phyloP scores from a whole-genome alignment of 2,888 invertebrate genomes.

The Pheosia tremula region DNA sequence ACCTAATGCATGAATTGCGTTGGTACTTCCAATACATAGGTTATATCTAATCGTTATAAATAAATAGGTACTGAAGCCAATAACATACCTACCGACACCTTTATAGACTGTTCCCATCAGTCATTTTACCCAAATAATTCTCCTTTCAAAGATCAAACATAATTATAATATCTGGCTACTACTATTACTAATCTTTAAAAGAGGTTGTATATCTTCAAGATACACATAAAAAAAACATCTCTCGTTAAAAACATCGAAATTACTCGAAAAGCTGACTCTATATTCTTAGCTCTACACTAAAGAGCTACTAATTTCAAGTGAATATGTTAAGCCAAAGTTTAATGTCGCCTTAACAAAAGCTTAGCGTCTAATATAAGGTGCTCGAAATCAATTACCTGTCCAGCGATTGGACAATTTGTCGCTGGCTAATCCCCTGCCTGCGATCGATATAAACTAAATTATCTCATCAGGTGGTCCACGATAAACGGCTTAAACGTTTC shows the following conservation, averaged over 20 bases:
- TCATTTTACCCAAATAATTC: too few relatives aligned
- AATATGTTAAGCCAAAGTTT: conserved; percentile 34
- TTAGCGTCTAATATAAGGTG: conserved; percentile 61
- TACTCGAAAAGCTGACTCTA: conserved; percentile 21
- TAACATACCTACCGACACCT: too few relatives aligned
- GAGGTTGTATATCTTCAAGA: too few relatives aligned
- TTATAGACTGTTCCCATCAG: too few relatives aligned
- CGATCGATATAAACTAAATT: conserved; percentile 77
- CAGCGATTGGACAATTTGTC: conserved; percentile 85
- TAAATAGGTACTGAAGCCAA: too few relatives aligned
- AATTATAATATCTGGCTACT: too few relatives aligned
- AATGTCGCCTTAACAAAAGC: conserved; percentile 47
- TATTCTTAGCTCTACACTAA: conserved; percentile 13
- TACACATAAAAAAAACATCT: too few relatives aligned
- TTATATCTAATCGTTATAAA: too few relatives aligned
- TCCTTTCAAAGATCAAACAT: too few relatives aligned
- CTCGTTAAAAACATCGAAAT: not conserved
- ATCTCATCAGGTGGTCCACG: conserved; percentile 67
- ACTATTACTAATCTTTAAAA: too few relatives aligned
- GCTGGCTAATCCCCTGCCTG: conserved; percentile 67
- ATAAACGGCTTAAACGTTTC: conserved; percentile 30
- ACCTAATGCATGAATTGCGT: too few relatives aligned
- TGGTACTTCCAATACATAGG: too few relatives aligned
- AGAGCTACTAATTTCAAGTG: conserved; percentile 16
- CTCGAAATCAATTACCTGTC: conserved; percentile 85